Evolutionary conservation across 2,888 invertebrate genomes (phyloP), one percentile per base, ranked within the genome.

Genomic region (Xestia rhomboidea): DNA sequence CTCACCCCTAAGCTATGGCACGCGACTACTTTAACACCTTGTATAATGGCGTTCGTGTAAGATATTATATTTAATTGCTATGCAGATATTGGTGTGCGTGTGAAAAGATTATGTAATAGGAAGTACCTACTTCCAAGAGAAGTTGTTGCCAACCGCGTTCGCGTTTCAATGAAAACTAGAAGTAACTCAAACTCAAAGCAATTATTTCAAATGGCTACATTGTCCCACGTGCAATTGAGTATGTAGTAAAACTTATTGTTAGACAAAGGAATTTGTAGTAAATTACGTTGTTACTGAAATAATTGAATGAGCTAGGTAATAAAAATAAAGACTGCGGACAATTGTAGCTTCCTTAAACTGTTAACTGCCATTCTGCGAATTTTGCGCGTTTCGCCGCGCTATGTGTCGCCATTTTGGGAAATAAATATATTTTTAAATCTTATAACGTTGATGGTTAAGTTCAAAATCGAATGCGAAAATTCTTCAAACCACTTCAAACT

Each of bases 1-100:
- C n/a, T n/a, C n/a, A n/a, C n/a, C n/a, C n/a, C n/a, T n/a, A n/a
- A n/a, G n/a, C n/a, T n/a, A n/a, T n/a, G n/a, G n/a, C n/a, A n/a
- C n/a, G n/a, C n/a, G n/a, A n/a, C n/a, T n/a, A n/a, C n/a, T n/a
- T n/a, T n/a, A n/a, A n/a, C n/a, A n/a, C n/a, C n/a, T n/a, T n/a
- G n/a, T n/a, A 7, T 51, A 69, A 44, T 70, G 34, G 51, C 3
- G 27, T 79, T 79, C 71, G 70, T 77, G 77, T 44, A 27, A 44
- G 34, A 44, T 24, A 70, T 51, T 77, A 18, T 44, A 77, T 63
- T 7, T 13, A 27, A 38, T 49, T 13, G 15, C n/a, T 10, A 34
- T 64, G 46, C 27, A 34, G 46, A 15, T 49, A 27, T 38, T 21
- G 57, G 8, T 41, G n/a, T 44, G 51, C 51, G 76, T 63, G 64